Percentiles rank a stretch among this genome's conserved stretches.
Evolutionary conservation across 2,888 invertebrate genomes (phyloP).

Genomic region (Hemistola chrysoprasaria): DNA sequence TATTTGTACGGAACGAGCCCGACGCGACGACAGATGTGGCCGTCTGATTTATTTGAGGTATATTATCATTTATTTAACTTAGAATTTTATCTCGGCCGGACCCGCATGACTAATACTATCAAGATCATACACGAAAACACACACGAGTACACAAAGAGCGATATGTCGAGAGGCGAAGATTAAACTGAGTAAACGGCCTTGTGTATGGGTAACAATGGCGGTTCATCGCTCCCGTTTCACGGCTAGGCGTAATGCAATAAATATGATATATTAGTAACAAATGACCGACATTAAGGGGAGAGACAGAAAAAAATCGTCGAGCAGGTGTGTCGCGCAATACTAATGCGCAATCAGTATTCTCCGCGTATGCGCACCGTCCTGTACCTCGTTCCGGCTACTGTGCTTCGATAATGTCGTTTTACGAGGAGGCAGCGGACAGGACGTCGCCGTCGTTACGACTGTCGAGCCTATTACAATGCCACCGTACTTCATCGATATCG

Average conservation of each 20-base stretch:
- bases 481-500: conserved; percentile 66
- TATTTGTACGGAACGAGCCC: conserved; percentile 63
- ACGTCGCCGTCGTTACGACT: conserved; percentile 80
- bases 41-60: conserved; percentile 63
- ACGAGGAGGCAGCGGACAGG: conserved; percentile 79
- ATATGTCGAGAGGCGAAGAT: conserved; percentile 22
- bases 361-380: conserved; percentile 75
- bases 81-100: conserved; percentile 42
- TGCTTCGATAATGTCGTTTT: conserved; percentile 81
- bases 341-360: conserved; percentile 80
- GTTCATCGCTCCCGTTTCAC: conserved; percentile 59
- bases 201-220: conserved; percentile 55
- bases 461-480: conserved; percentile 78
- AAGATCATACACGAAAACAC: conserved; percentile 34
- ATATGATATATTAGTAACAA: conserved; percentile 75
- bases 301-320: conserved; percentile 75
- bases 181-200: conserved; percentile 64
- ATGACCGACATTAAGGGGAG: conserved; percentile 80
- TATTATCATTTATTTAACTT: conserved; percentile 50
- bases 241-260: conserved; percentile 68
- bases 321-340: conserved; percentile 80
- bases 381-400: conserved; percentile 82
- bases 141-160: conserved; percentile 21
- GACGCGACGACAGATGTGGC: conserved; percentile 66
- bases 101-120: conserved; percentile 43